Base-by-base conservation (phyloP, 2,113 vertebrate genomes). In the Cisticola juncidis region DNA sequence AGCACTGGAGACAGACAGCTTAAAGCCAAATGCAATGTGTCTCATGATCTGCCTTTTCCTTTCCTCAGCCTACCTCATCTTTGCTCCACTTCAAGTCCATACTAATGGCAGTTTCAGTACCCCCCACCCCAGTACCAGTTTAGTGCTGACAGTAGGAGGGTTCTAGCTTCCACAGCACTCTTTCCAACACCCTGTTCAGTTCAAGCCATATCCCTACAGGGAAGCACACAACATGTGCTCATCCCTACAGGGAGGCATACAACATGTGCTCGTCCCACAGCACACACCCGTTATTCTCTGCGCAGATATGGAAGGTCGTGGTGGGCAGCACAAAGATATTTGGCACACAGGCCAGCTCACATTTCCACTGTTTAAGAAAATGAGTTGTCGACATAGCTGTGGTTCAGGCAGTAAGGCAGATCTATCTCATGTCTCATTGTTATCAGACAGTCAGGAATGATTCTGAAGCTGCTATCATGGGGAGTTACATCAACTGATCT, bases 71-170 rank as follows among this genome's bases (percentile, higher is more conserved):
- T 60, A 4, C 50, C 10, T 65, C 1, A 3, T 64, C 36, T 42
- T 50, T 58, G 16, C 24, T 78, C 19, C 72, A 50, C 29, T 81
- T 25, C 14, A n/a, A 35, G 7, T 70, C 36, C 51, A 22, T 51
- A 45, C 9, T 53, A 60, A 61, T 3, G 38, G 25, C 21, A 38
- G 4, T 57, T 60, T 64, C 84, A 62, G n/a, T 25, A 28, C 9
- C 5, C 5, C 5, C 3, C 0, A 0, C 4, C 6, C 25, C 71
- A 20, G 2, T 6, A 33, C 4, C 61, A 48, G 14, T 33, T 86
- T 18, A 44, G 13, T 31, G 40, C 31, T 72, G n/a, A 38, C 24
- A 53, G 47, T 70, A 92, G 28, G 12, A 73, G 31, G n/a, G 15
- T 8, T 48, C 44, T 66, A 78, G 31, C 9, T 69, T 45, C n/a